Conservation (phyloP, 1,140 invertebrate species). For the Forficula auricularia region DNA sequence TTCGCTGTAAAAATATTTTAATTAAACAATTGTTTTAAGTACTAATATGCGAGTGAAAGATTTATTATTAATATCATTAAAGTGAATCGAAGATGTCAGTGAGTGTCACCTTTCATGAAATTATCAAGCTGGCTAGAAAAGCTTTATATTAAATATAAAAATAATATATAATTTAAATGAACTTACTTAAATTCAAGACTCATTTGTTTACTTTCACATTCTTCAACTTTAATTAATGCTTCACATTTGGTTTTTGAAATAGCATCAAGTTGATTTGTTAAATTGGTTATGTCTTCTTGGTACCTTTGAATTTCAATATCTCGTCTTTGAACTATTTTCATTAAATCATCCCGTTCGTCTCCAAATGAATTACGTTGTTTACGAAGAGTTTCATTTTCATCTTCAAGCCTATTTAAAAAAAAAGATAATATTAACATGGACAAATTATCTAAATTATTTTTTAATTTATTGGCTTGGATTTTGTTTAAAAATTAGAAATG, state of each 20-base stretch:
- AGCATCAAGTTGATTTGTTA: constrained; percentile 43
- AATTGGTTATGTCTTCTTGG: constrained; percentile 38
- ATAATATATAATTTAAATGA: background rate
- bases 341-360: constrained; percentile 52
- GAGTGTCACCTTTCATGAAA: too few relatives aligned
- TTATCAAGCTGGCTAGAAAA: background rate
- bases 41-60: too few relatives aligned
- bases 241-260: constrained; percentile 64
- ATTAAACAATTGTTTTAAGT: too few relatives aligned
- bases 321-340: constrained; percentile 45
- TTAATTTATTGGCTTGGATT: too few relatives aligned
- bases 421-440: constrained; percentile 16
- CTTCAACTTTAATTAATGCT: constrained; percentile 58
- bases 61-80: too few relatives aligned
- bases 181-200: constrained; percentile 47
- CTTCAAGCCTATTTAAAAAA: constrained; percentile 29
- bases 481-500: too few relatives aligned
- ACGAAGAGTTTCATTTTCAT: constrained; percentile 32
- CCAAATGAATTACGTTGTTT: constrained; percentile 40
- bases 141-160: background rate
- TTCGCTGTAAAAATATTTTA: too few relatives aligned
- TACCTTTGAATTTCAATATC: constrained; percentile 49
- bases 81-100: background rate
- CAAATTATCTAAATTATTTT: background rate
- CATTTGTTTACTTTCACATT: constrained; percentile 59